These are phyloP conservation scores for Spilogale gracilis DNA, from an alignment of 2,113 vertebrate species.

Conservation along the genomic window DNA sequence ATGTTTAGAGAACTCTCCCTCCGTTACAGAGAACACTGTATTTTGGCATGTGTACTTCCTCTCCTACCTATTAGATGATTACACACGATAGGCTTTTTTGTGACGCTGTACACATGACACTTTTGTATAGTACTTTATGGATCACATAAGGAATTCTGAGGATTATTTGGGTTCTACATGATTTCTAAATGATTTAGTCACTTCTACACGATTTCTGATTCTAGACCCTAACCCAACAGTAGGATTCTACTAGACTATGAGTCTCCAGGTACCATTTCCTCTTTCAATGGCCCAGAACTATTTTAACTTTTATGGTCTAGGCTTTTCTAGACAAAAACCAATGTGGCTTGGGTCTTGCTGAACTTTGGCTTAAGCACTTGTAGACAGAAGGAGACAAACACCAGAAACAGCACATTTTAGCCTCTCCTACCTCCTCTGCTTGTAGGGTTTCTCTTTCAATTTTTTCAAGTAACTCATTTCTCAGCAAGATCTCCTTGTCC, in stretches of 20 bases:
- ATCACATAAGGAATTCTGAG: not conserved
- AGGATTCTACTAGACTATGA: not conserved
- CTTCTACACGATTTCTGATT: not conserved
- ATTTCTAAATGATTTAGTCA: not conserved
- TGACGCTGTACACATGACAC: not conserved
- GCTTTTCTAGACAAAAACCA: not conserved
- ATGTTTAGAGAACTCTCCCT: not conserved
- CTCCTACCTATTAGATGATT: not conserved
- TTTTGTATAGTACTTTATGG: not conserved
- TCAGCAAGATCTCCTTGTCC: conserved; percentile 84
- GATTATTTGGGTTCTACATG: not conserved
- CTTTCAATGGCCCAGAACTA: not conserved
- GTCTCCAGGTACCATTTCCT: not conserved
- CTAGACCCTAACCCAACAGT: not conserved
- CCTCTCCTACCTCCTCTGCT: conserved; percentile 87
- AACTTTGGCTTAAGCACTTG: not conserved
- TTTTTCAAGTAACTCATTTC: conserved; percentile 86
- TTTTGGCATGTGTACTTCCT: not conserved
- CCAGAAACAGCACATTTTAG: not conserved
- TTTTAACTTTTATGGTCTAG: not conserved
- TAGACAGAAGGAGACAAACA: not conserved
- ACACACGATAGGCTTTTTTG: not conserved
- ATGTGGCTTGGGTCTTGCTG: not conserved
- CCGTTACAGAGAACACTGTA: not conserved
- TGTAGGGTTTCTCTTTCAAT: conserved; percentile 83